phyloP scores from a whole-genome alignment of 2,797 vertebrate species.

The Myotis pilosus region DNA sequence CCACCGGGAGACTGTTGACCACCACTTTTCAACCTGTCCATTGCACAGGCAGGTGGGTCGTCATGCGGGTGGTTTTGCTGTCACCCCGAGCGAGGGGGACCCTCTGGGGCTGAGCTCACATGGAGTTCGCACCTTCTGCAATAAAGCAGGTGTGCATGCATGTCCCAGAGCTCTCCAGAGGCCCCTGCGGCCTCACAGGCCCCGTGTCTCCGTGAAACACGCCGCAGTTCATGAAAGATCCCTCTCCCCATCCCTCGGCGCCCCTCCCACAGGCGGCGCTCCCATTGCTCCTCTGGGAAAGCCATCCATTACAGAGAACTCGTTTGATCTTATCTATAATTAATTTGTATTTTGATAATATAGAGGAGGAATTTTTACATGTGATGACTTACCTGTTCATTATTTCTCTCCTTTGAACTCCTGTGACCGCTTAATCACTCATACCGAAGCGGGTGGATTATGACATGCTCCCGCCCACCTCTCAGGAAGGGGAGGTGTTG shows the following conservation, averaged over 20 bases:
- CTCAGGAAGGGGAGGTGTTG: constrained; percentile 86
- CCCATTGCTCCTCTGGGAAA: constrained; percentile 86
- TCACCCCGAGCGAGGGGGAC: constrained; percentile 77
- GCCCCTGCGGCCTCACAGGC: constrained; percentile 77
- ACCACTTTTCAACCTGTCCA: constrained; percentile 74
- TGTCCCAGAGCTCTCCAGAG: constrained; percentile 81
- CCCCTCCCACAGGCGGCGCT: constrained; percentile 76
- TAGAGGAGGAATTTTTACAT: constrained; percentile 85
- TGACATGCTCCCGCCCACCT: constrained; percentile 83
- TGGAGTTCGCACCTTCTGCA: constrained; percentile 79
- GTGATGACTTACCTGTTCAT: constrained; percentile 87
- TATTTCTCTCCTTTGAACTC: constrained; percentile 86
- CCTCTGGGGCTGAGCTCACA: constrained; percentile 78
- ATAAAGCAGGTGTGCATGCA: constrained; percentile 83
- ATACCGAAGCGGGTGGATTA: constrained; percentile 79
- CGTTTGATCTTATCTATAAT: constrained; percentile 88
- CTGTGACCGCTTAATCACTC: constrained; percentile 86
- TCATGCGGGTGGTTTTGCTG: constrained; percentile 80
- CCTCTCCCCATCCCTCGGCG: constrained; percentile 70
- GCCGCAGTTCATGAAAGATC: constrained; percentile 81
- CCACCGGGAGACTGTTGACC: constrained; percentile 12
- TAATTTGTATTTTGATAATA: constrained; percentile 89
- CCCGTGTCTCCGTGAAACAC: constrained; percentile 76
- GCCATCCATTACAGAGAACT: constrained; percentile 85
- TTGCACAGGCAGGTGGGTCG: constrained; percentile 76